A percentile compares a stretch with the other conserved stretches of the same genome.
These are phyloP conservation scores for Drosophila grimshawi DNA, from an alignment of 1,140 invertebrate genomes.

Conservation along the genomic window DNA sequence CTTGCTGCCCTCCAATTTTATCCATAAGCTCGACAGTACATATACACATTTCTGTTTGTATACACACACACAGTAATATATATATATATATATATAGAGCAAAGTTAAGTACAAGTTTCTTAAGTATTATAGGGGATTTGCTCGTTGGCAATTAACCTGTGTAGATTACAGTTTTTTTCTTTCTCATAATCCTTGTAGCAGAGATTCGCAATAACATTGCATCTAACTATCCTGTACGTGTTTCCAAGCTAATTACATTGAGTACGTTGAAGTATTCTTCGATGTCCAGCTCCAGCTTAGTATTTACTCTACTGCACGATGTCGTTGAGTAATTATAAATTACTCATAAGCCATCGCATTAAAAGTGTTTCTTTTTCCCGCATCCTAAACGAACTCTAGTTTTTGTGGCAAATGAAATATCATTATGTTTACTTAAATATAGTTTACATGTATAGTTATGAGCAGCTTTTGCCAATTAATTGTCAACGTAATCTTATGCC, in stretches of 20 bases:
- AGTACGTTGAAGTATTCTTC: neutral
- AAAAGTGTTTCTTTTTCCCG: conserved; percentile 1
- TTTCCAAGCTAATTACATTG: neutral
- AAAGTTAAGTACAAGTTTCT: conserved; percentile 47
- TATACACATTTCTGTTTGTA: conserved; percentile 4
- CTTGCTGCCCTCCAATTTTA: neutral
- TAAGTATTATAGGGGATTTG: conserved; percentile 43
- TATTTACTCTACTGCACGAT: conserved; percentile 7
- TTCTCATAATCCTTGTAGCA: conserved; percentile 10
- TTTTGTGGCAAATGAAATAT: conserved; percentile 27
- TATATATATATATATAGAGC: conserved; percentile 5
- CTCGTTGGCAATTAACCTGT: conserved; percentile 46
- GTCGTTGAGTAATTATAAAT: conserved; percentile 5
- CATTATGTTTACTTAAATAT: conserved; percentile 16
- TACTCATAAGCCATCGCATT: conserved; percentile 17
- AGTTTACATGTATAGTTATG: neutral
- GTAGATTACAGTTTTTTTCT: conserved; percentile 17
- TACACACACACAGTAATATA: neutral
- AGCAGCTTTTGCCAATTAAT: conserved; percentile 13
- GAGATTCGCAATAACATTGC: conserved; percentile 31
- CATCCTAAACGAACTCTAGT: neutral
- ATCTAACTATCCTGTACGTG: conserved; percentile 5
- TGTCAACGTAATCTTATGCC: conserved; percentile 10
- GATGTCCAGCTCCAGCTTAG: conserved; percentile 4
- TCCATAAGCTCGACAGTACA: neutral